These are phyloP conservation scores for Agonum fuliginosum DNA, from an alignment of 2,888 invertebrate species.

Conservation along the genomic window DNA sequence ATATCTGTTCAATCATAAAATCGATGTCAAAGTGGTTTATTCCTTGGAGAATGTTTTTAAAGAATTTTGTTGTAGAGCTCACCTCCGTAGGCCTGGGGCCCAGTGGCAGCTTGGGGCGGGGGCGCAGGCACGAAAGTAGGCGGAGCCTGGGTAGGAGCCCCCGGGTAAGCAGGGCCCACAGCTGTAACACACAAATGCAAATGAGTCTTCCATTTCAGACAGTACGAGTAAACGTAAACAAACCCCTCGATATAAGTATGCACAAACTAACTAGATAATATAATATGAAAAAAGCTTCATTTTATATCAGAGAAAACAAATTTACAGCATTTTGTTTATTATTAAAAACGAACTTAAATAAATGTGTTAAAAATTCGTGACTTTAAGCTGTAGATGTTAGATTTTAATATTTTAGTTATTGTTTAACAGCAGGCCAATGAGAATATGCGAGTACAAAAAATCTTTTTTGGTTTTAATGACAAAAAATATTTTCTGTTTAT, in stretches of 20 bases:
- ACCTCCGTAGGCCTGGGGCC: constrained; percentile 74
- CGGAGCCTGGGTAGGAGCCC: constrained; percentile 75
- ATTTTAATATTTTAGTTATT: constrained; percentile 30
- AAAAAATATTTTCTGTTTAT: constrained; percentile 54
- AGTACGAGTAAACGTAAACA: constrained; percentile 22
- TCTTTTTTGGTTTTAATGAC: constrained; percentile 34
- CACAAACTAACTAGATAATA: constrained; percentile 55
- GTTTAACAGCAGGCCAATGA: constrained; percentile 47
- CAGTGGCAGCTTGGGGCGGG: constrained; percentile 76
- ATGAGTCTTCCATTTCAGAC: constrained; percentile 20
- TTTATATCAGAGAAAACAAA: constrained; percentile 49
- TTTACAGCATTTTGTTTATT: constrained; percentile 43
- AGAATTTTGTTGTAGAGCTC: neutral
- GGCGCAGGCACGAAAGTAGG: constrained; percentile 80
- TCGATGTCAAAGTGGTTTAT: no score
- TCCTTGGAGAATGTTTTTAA: no score
- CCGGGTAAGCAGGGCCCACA: constrained; percentile 75
- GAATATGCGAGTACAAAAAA: constrained; percentile 35
- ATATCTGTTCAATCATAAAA: no score
- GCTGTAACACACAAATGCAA: constrained; percentile 67
- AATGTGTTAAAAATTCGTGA: constrained; percentile 14
- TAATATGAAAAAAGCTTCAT: constrained; percentile 50
- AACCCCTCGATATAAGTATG: constrained; percentile 53
- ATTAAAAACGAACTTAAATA: constrained; percentile 38
- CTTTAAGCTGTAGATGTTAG: constrained; percentile 25